A percentile compares a stretch with the other conserved stretches of the same genome.
Evolutionary conservation across 2,888 invertebrate genomes (phyloP).

Genomic region (Anorthoa munda): DNA sequence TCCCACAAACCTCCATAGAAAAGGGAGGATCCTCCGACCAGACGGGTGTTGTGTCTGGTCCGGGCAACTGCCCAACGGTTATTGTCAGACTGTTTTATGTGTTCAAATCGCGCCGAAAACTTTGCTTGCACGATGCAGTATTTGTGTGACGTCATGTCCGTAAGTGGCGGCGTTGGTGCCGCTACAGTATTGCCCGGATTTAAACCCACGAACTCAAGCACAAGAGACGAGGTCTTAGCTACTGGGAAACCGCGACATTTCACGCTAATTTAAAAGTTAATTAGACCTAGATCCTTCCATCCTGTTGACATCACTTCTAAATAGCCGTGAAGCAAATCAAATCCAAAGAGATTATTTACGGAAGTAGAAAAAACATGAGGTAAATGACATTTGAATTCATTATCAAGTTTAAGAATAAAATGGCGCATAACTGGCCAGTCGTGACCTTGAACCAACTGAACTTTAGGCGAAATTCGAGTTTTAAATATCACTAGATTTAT

Average conservation of each 20-base stretch:
- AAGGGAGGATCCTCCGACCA: too few species aligned
- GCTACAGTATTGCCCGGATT: too few species aligned
- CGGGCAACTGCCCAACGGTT: too few species aligned
- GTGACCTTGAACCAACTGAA: conserved; percentile 18
- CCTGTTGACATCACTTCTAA: conserved; percentile 25
- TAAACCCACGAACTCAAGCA: too few species aligned
- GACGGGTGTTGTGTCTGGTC: too few species aligned
- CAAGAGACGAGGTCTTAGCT: too few species aligned
- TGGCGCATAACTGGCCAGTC: not conserved
- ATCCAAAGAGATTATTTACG: conserved; percentile 11
- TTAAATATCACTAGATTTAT: not conserved
- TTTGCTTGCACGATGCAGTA: too few species aligned
- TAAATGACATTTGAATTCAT: conserved; percentile 34
- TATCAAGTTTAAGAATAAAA: conserved; percentile 19
- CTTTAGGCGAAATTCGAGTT: not conserved
- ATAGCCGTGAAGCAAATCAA: conserved; percentile 21
- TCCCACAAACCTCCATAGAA: too few species aligned
- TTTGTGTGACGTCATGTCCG: too few species aligned
- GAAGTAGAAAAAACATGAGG: conserved; percentile 39
- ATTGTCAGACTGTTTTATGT: too few species aligned
- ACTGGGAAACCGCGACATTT: not conserved
- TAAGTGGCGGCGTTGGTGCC: too few species aligned
- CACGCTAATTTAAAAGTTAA: not conserved
- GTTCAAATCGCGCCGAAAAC: too few species aligned
- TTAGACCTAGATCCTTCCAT: not conserved